A percentile compares a stretch with the other conserved stretches of the same genome.
Evolutionary conservation across 1,140 invertebrate species (phyloP).

Genomic region (Oppia nitens): DNA sequence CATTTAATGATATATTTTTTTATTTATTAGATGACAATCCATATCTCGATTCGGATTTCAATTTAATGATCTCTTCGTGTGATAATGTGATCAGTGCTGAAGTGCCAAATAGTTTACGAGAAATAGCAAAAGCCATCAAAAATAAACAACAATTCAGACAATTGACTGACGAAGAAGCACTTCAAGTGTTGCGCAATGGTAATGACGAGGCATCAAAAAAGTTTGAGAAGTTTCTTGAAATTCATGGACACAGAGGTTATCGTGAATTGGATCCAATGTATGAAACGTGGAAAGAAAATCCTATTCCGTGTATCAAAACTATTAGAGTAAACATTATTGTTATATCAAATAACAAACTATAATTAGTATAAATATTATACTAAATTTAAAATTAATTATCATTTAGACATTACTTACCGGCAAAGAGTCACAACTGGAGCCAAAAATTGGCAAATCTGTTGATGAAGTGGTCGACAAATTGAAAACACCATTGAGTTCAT

Average conservation of each 20-base stretch:
- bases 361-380: background rate
- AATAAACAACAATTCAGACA: background rate
- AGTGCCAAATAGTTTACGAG: conserved; percentile 31
- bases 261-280: conserved; percentile 51
- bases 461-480: conserved; percentile 14
- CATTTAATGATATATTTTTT: background rate
- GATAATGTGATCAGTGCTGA: conserved; percentile 48
- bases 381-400: no score
- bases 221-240: conserved; percentile 41
- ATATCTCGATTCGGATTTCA: conserved; percentile 40
- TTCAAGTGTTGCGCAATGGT: background rate
- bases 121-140: background rate
- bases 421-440: background rate
- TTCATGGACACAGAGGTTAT: conserved; percentile 51
- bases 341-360: no score
- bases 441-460: conserved; percentile 3
- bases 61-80: conserved; percentile 43
- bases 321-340: conserved; percentile 35
- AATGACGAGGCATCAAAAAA: conserved; percentile 29
- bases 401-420: no score
- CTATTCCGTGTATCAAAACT: conserved; percentile 39
- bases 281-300: conserved; percentile 46
- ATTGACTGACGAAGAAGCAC: conserved; percentile 5
- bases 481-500: conserved; percentile 1
- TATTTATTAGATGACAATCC: background rate